A percentile compares a stretch with the other conserved stretches of the same genome.
Conservation (phyloP, 2,113 vertebrate genomes). For the Cryptomyrus ogoouensis region DNA sequence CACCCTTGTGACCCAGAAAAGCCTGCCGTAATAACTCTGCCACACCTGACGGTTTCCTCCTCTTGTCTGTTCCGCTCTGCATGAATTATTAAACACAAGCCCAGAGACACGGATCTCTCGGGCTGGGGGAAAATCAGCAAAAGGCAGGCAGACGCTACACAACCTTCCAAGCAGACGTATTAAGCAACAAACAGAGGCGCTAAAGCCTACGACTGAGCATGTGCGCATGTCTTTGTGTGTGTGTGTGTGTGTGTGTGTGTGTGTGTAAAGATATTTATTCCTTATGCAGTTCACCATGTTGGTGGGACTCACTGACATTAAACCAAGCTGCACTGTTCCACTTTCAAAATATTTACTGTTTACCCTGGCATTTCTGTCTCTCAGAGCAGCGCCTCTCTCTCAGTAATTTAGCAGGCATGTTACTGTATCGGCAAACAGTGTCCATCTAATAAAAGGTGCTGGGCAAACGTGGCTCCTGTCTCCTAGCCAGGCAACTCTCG, state of each 20-base stretch:
- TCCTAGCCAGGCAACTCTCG: not conserved
- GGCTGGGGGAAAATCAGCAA: not conserved
- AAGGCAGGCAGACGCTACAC: not conserved
- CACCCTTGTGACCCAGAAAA: conserved; percentile 7
- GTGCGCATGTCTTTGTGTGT: not conserved
- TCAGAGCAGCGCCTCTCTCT: not conserved
- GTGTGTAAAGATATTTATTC: not conserved
- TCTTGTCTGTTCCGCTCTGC: not conserved
- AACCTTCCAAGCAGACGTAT: not conserved
- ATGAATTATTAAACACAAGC: conserved; percentile 22
- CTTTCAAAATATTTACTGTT: conserved; percentile 9
- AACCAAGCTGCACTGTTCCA: not conserved
- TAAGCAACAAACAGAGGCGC: not conserved
- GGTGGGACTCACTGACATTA: not conserved
- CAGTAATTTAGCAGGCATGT: not conserved
- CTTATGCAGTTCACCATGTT: not conserved
- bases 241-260: not conserved
- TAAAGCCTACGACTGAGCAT: not conserved
- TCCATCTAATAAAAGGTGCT: not conserved
- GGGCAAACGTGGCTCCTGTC: not conserved
- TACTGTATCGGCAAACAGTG: not conserved
- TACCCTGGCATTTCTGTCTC: not conserved
- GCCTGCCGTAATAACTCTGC: not conserved
- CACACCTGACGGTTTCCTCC: conserved; percentile 9
- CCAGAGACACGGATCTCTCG: not conserved